Conservation (phyloP, 1,140 invertebrate genomes). For the Solenopsis invicta region DNA sequence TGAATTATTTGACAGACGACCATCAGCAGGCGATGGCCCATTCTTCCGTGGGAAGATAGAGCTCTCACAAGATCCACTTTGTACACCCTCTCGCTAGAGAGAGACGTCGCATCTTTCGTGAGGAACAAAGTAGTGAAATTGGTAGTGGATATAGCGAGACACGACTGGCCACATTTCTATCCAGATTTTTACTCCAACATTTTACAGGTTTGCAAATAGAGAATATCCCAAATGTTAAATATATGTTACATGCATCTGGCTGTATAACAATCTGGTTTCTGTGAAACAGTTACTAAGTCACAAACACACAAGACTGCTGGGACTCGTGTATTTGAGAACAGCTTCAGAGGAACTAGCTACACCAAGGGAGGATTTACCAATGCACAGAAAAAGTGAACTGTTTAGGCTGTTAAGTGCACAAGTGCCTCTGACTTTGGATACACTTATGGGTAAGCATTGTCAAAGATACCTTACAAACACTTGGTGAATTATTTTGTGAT, state of each 20-base stretch:
- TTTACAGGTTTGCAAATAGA: slow-evolving; percentile 88
- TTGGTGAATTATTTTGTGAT: slow-evolving; percentile 39
- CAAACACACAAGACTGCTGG: slow-evolving; percentile 87
- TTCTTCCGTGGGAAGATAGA: slow-evolving; percentile 90
- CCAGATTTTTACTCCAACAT: slow-evolving; percentile 94
- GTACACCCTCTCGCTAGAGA: slow-evolving; percentile 91
- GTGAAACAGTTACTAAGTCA: slow-evolving; percentile 78
- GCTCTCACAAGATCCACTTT: slow-evolving; percentile 91
- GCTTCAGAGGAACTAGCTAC: slow-evolving; percentile 96
- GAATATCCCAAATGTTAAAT: neutral
- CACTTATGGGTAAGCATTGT: slow-evolving; percentile 88
- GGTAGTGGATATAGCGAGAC: slow-evolving; percentile 93
- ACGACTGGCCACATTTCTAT: slow-evolving; percentile 95
- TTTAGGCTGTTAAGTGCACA: slow-evolving; percentile 91
- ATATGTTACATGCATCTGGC: slow-evolving; percentile 31
- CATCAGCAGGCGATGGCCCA: slow-evolving; percentile 94
- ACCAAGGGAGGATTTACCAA: slow-evolving; percentile 91
- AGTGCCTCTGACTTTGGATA: slow-evolving; percentile 91
- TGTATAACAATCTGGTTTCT: slow-evolving; percentile 54
- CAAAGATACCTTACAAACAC: neutral
- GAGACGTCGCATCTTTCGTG: slow-evolving; percentile 91
- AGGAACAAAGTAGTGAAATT: slow-evolving; percentile 95
- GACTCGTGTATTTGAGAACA: slow-evolving; percentile 93
- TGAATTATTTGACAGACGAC: slow-evolving; percentile 89
- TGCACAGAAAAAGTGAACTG: slow-evolving; percentile 92